A percentile compares a stretch with the other conserved stretches of the same genome.
Evolutionary conservation across 2,797 vertebrate genomes (phyloP).

Genomic region (Hemibagrus guttatus): DNA sequence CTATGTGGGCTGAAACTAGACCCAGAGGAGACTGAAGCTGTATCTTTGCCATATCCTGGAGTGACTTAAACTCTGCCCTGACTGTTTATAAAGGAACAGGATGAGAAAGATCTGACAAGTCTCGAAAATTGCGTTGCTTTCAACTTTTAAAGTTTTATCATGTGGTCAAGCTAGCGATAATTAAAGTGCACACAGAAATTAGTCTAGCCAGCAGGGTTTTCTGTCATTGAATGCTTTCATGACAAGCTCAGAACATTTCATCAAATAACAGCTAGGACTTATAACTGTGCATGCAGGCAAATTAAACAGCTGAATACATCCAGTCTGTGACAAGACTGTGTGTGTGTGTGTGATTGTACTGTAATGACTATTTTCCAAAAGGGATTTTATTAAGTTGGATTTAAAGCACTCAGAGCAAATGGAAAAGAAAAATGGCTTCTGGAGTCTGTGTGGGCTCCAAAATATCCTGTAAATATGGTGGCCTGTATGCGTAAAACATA

Average conservation of each 20-base stretch:
- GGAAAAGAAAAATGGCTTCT: conserved; percentile 8
- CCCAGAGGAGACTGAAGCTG: conserved; percentile 23
- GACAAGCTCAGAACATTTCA: conserved; percentile 15
- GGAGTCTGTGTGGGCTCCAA: conserved; percentile 7
- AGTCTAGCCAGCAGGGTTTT: conserved; percentile 15
- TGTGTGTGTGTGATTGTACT: conserved; percentile 31
- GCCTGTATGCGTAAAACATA: neutral
- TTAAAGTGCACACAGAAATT: conserved; percentile 25
- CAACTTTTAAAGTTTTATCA: conserved; percentile 32
- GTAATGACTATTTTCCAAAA: conserved; percentile 35
- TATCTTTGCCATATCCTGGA: conserved; percentile 28
- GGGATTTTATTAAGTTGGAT: conserved; percentile 33
- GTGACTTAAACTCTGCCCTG: conserved; percentile 40
- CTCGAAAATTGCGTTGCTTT: conserved; percentile 25
- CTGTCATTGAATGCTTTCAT: conserved; percentile 27
- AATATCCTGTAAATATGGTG: conserved; percentile 15
- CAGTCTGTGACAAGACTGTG: neutral
- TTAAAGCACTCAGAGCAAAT: conserved; percentile 22
- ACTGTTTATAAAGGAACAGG: conserved; percentile 23
- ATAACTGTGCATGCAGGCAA: conserved; percentile 23
- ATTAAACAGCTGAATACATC: conserved; percentile 37
- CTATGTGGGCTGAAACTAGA: conserved; percentile 49
- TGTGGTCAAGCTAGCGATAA: conserved; percentile 36
- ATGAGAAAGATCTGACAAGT: conserved; percentile 5
- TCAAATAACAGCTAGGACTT: neutral